Evolutionary conservation across 2,888 invertebrate species (phyloP), one percentile per base, ranked within the genome.

Genomic region (Baccha elongata): DNA sequence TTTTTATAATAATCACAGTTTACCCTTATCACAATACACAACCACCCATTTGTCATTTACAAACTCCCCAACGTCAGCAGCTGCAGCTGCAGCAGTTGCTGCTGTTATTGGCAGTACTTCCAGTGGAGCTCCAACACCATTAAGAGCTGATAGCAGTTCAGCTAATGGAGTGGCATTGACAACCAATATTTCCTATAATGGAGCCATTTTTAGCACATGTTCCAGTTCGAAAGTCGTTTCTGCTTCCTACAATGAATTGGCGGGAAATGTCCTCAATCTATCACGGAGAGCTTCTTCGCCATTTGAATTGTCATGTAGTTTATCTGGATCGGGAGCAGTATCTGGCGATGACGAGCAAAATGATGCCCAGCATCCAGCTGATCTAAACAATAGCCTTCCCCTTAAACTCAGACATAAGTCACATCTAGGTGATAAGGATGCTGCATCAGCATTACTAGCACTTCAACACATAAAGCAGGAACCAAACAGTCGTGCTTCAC

Each of bases 341-440:
- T 90, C 90, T 4, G 93, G 93, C 85, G 91, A 91, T 53, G 93
- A 93, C 73, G 89, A 91, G 81, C 88, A 89, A 69, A 87, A 88
- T 35, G 92, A 93, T 6, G 17, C 73, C 1, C 83, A 85, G 91
- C 92, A 86, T 90, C 89, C 46, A 88, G 91, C 92, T 85, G 94
- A 94, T 84, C 92, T 93, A 35, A 95, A 95, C 91, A 96, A 96
- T 89, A 94, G 96, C 87, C 92, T 98, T 89, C 98, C 98, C 2
- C 93, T 97, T 87, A 98, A 98, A 89, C 92, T 98, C 85, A 94
- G 98, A 88, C 97, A 98, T 92, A 98, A 98, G 91, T 95, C 96
- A 37, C 95, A 97, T 88, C 92, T 97, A 81, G 96, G 96, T 8
- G 97, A 97, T 89, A 96, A 96, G 89, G 97, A 97, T 89, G 96